Evolutionary conservation across 1,140 invertebrate species (phyloP).

Genomic region (Neotoxoptera formosana): DNA sequence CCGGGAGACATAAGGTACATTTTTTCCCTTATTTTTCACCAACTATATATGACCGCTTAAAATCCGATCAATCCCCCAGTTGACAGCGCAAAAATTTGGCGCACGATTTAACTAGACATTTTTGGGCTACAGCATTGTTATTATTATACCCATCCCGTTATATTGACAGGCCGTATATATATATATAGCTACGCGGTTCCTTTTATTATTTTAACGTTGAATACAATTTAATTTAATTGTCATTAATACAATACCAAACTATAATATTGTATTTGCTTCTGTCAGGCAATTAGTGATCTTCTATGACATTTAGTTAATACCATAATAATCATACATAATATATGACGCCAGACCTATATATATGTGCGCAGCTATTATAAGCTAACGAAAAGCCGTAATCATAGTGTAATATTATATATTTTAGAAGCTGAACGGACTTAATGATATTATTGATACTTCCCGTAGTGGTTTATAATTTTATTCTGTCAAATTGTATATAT

Average conservation of each 20-base stretch:
- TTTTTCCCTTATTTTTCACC: background rate
- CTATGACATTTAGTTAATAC: background rate
- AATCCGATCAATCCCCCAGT: conserved; percentile 46
- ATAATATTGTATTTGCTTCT: background rate
- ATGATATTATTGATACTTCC: background rate
- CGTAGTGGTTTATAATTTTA: background rate
- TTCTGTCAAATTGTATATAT: background rate
- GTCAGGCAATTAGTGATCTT: background rate
- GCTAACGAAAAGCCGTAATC: conserved; percentile 2
- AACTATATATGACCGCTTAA: conserved; percentile 29
- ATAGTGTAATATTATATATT: background rate
- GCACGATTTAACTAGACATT: background rate
- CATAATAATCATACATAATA: background rate
- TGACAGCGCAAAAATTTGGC: conserved; percentile 14
- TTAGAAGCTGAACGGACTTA: background rate
- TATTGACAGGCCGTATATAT: background rate
- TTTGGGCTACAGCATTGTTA: background rate
- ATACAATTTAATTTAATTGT: background rate
- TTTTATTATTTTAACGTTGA: conserved; percentile 16
- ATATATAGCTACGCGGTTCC: background rate
- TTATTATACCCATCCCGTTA: background rate
- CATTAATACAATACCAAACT: background rate
- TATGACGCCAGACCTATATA: background rate
- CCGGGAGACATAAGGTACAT: background rate
- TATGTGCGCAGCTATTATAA: background rate